Evolutionary conservation across 2,113 vertebrate species (phyloP).

Genomic region (Cyanoramphus novaezelandiae): DNA sequence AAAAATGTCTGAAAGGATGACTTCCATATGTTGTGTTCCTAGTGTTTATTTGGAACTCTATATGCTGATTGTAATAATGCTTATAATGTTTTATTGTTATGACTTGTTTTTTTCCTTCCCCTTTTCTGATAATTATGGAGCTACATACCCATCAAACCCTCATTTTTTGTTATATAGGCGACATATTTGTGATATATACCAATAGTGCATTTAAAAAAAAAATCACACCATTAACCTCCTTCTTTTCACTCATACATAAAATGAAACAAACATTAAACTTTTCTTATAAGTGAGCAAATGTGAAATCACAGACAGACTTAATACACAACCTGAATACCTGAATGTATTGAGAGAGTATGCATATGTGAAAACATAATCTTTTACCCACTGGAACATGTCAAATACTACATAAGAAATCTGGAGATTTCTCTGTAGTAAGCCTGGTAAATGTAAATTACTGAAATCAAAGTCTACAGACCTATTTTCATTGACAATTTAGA

Average conservation of each 20-base stretch:
- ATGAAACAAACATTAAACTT: not conserved
- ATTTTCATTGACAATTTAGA: not conserved
- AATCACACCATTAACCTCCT: not conserved
- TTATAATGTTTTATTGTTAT: not conserved
- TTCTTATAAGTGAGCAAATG: not conserved
- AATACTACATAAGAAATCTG: not conserved
- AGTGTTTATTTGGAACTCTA: not conserved
- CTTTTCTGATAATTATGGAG: not conserved
- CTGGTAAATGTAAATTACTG: not conserved
- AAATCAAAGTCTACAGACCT: not conserved
- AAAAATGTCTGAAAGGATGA: not conserved
- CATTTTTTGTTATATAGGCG: not conserved
- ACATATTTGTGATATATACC: not conserved
- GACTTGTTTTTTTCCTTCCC: not conserved
- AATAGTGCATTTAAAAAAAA: not conserved
- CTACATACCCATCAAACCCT: not conserved
- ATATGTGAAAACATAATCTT: not conserved
- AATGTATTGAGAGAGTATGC: not conserved
- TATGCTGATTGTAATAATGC: not conserved
- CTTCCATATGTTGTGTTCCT: not conserved
- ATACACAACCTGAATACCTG: not conserved
- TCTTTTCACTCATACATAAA: not conserved
- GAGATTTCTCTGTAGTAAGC: not conserved
- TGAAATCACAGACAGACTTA: not conserved
- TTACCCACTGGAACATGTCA: not conserved